A percentile compares a stretch with the other conserved stretches of the same genome.
Conservation (phyloP, 2,113 vertebrate genomes). For the Tychaedon coryphoeus region DNA sequence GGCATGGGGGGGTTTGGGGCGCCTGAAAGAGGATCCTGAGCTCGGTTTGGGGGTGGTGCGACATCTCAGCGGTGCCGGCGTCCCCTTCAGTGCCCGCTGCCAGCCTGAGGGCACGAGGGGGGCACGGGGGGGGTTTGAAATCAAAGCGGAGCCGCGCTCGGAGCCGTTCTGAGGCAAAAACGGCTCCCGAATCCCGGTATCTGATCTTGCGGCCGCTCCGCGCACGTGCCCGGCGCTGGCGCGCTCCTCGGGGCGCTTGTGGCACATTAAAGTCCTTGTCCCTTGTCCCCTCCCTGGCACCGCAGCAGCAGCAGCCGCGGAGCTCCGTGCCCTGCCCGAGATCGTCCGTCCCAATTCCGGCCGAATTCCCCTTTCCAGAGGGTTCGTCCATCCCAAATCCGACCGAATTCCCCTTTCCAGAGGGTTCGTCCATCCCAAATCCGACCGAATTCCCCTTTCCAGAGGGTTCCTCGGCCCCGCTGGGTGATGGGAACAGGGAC, state of each 20-base stretch:
- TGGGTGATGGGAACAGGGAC: background rate
- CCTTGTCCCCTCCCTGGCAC: background rate
- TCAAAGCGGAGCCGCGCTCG: background rate
- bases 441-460: background rate
- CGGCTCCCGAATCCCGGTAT: background rate
- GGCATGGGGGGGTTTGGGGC: background rate
- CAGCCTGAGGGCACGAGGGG: accelerated
- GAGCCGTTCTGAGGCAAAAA: background rate
- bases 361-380: background rate
- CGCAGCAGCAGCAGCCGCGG: background rate
- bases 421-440: accelerated
- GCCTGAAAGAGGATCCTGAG: accelerated
- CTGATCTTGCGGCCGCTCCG: background rate
- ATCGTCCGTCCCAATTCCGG: accelerated
- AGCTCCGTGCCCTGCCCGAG: background rate
- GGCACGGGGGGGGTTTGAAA: background rate
- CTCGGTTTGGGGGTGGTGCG: accelerated
- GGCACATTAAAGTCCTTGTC: background rate
- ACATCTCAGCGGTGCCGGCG: accelerated
- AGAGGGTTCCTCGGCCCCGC: accelerated
- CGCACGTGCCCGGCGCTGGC: background rate
- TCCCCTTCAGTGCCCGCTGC: accelerated
- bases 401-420: background rate
- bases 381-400: accelerated
- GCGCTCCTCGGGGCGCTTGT: no score